Conservation (phyloP, 1,140 invertebrate genomes). For the Pollicipes pollicipes region DNA sequence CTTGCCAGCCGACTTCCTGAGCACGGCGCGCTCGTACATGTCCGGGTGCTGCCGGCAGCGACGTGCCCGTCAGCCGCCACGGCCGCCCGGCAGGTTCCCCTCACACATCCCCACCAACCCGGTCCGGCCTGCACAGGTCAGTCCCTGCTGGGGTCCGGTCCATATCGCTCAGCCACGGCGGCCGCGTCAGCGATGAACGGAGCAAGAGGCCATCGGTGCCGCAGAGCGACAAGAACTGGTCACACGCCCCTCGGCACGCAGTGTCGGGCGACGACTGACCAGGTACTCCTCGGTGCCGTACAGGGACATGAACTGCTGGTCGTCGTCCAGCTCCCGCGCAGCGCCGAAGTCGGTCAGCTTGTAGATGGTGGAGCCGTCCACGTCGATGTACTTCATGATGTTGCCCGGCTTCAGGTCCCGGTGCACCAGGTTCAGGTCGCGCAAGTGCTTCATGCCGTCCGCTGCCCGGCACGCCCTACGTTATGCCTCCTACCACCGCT, state of each 20-base stretch:
- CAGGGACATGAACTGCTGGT: conserved; percentile 86
- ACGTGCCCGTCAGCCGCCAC: too few species aligned
- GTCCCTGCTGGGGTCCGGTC: too few species aligned
- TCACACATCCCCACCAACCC: too few species aligned
- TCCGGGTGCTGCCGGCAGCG: conserved; percentile 77
- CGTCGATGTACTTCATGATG: conserved; percentile 90
- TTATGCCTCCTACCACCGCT: too few species aligned
- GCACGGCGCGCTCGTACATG: conserved; percentile 86
- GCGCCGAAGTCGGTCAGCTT: conserved; percentile 96
- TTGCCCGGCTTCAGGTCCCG: conserved; percentile 92
- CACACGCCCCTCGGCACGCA: conserved; percentile 2
- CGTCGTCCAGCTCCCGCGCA: conserved; percentile 81
- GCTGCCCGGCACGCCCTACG: too few species aligned
- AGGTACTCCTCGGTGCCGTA: conserved; percentile 96
- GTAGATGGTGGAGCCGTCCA: conserved; percentile 82
- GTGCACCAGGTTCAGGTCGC: conserved; percentile 85
- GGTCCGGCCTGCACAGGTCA: too few species aligned
- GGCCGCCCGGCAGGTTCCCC: too few species aligned
- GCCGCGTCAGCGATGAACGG: too few species aligned
- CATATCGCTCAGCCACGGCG: too few species aligned
- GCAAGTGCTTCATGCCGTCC: conserved; percentile 86
- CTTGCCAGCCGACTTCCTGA: conserved; percentile 55
- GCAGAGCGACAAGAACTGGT: not conserved
- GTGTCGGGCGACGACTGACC: conserved; percentile 20
- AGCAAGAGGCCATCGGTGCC: too few species aligned